A percentile compares a stretch with the other conserved stretches of the same genome.
phyloP scores from a whole-genome alignment of 2,888 invertebrate genomes.

The Agriopis aurantiaria region DNA sequence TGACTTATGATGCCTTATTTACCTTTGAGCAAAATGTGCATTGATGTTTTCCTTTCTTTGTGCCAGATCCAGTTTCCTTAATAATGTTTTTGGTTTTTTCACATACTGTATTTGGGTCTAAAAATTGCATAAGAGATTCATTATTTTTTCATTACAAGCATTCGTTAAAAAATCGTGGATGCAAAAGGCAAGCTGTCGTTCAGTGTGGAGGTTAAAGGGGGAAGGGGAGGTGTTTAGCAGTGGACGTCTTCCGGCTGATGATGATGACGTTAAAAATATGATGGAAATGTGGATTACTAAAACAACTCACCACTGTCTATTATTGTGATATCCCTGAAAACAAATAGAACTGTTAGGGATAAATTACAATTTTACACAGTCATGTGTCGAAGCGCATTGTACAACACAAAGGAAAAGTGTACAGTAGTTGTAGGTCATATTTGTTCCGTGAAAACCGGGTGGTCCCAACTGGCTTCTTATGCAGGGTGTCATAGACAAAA shows the following conservation, averaged over 20 bases:
- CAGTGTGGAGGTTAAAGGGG: too few relatives aligned
- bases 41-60: conserved; percentile 24
- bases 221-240: too few relatives aligned
- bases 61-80: conserved; percentile 15
- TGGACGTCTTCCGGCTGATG: too few relatives aligned
- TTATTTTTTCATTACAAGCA: neutral
- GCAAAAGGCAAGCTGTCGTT: too few relatives aligned
- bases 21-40: conserved; percentile 42
- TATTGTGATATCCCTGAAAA: conserved; percentile 51
- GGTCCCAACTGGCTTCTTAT: too few relatives aligned
- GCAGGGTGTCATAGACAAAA: too few relatives aligned
- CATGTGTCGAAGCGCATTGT: too few relatives aligned
- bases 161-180: neutral
- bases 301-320: conserved; percentile 46
- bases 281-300: neutral
- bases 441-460: too few relatives aligned
- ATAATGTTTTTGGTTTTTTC: conserved; percentile 18
- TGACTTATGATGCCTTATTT: conserved; percentile 5
- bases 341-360: neutral
- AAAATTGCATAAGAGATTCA: conserved; percentile 11
- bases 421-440: too few relatives aligned
- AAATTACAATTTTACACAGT: too few relatives aligned
- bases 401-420: too few relatives aligned
- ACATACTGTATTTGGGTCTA: conserved; percentile 23
- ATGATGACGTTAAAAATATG: too few relatives aligned